Percentiles rank a stretch among this genome's conserved stretches.
These are phyloP conservation scores for Forbesichthys papilliferus DNA, from an alignment of 2,113 vertebrate genomes.

Conservation along the genomic window DNA sequence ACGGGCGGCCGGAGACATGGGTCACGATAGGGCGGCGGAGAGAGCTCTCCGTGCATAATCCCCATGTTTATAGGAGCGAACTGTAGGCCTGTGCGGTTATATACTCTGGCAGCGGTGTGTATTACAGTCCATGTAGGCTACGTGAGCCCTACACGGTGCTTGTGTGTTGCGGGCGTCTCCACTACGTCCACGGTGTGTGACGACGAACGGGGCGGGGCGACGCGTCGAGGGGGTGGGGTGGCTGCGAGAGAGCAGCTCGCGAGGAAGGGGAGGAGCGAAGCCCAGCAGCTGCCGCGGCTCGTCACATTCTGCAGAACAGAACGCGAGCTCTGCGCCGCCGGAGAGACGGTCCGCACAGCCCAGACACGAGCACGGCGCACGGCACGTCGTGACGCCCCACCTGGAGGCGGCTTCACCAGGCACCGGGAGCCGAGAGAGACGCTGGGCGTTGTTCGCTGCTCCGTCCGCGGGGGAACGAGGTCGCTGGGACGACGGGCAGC, in stretches of 20 bases:
- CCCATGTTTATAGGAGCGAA: no score
- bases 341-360: conserved; percentile 45
- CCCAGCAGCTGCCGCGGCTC: conserved; percentile 75
- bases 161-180: background rate
- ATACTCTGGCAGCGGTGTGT: no score
- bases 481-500: conserved; percentile 17
- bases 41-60: conserved; percentile 39
- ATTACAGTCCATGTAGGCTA: no score
- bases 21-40: conserved; percentile 36
- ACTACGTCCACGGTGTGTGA: background rate
- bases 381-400: conserved; percentile 30
- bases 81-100: no score
- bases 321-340: conserved; percentile 59
- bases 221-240: background rate
- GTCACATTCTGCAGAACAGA: conserved; percentile 74
- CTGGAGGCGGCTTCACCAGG: background rate
- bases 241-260: background rate
- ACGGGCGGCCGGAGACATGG: conserved; percentile 34
- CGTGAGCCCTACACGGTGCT: no score
- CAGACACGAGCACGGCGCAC: conserved; percentile 43
- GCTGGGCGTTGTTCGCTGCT: conserved; percentile 8
- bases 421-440: background rate
- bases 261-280: conserved; percentile 62
- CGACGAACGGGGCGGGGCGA: background rate
- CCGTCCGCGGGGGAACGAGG: conserved; percentile 32